These are phyloP conservation scores for Thaumetopoea pityocampa DNA, from an alignment of 1,140 invertebrate genomes.

Conservation along the genomic window DNA sequence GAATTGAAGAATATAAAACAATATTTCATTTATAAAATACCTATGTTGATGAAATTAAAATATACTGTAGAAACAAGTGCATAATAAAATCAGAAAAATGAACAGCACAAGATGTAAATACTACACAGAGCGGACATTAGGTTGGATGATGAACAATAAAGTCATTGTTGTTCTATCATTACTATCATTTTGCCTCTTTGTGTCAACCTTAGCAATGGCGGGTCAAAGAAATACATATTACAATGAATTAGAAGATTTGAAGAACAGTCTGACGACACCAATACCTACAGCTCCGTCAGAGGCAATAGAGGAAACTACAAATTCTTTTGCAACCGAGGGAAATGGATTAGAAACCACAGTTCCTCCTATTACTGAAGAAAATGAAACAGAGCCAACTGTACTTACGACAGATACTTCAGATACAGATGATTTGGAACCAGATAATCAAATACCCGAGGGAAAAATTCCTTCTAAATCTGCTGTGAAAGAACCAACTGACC, in stretches of 20 bases:
- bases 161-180: constrained; percentile 54
- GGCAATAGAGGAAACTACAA: background rate
- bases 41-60: too few species aligned
- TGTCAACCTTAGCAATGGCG: constrained; percentile 49
- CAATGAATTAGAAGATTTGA: constrained; percentile 33
- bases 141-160: constrained; percentile 62
- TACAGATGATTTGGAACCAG: too few species aligned
- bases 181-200: constrained; percentile 52
- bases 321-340: too few species aligned
- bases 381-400: too few species aligned
- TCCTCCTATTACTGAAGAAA: too few species aligned
- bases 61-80: constrained; percentile 8
- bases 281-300: constrained; percentile 5
- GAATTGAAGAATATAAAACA: too few species aligned
- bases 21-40: too few species aligned
- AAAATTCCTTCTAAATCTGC: too few species aligned
- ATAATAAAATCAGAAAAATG: constrained; percentile 34
- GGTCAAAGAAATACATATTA: constrained; percentile 43
- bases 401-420: too few species aligned
- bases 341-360: too few species aligned
- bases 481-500: too few species aligned
- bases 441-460: too few species aligned
- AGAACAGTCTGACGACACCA: constrained; percentile 15
- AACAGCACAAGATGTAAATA: constrained; percentile 35
- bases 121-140: constrained; percentile 37